Percentiles rank a stretch among this genome's conserved stretches.
Evolutionary conservation across 2,888 invertebrate genomes (phyloP).

Genomic region (Aleiodes testaceus): DNA sequence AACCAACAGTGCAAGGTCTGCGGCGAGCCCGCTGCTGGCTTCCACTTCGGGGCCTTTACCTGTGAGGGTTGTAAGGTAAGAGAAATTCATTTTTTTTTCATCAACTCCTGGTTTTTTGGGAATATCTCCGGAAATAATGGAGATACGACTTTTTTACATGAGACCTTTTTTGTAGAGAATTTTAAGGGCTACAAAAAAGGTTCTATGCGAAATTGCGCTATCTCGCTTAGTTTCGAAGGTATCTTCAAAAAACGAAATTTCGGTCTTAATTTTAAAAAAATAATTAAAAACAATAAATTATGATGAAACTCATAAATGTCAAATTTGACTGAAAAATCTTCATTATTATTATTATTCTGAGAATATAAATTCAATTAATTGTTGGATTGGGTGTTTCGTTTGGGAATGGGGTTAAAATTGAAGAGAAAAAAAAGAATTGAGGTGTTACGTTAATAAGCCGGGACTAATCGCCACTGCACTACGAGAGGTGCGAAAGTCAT

Average conservation of each 20-base stretch:
- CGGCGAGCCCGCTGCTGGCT: conserved; percentile 71
- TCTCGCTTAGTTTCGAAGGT: no score
- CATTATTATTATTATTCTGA: background rate
- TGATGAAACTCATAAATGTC: background rate
- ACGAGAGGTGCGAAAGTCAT: conserved; percentile 43
- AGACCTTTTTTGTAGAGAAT: no score
- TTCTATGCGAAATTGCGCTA: no score
- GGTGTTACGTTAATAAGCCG: conserved; percentile 61
- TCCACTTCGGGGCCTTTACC: conserved; percentile 71
- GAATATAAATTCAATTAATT: conserved; percentile 16
- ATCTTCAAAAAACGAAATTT: no score
- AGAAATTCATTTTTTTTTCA: conserved; percentile 25
- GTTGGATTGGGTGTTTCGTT: background rate
- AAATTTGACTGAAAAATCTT: background rate
- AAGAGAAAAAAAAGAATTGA: conserved; percentile 41
- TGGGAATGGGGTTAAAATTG: no score
- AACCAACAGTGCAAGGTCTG: conserved; percentile 72
- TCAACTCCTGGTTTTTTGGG: no score
- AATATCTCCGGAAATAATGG: no score
- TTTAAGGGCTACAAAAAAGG: no score
- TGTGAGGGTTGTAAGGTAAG: conserved; percentile 72
- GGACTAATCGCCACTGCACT: conserved; percentile 53
- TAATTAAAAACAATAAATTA: no score
- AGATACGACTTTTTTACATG: no score
- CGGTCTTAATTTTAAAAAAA: no score